Conservation (phyloP, 2,797 vertebrate species). For the Synanceia verrucosa region DNA sequence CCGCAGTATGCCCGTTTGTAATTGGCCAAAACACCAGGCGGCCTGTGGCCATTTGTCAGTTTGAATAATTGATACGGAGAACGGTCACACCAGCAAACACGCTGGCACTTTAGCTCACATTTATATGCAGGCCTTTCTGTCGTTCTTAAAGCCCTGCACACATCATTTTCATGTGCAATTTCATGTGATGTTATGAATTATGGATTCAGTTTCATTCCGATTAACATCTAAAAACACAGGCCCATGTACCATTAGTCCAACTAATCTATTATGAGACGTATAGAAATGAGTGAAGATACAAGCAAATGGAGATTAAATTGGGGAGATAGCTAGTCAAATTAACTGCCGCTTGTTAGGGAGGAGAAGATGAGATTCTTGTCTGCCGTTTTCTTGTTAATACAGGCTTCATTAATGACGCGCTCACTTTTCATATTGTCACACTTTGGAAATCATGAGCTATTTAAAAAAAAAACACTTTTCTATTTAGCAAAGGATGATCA, state of each 20-base stretch:
- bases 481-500: conserved; percentile 49
- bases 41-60: conserved; percentile 80
- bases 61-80: conserved; percentile 82
- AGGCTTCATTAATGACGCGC: conserved; percentile 66
- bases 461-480: conserved; percentile 23
- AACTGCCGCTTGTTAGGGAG: conserved; percentile 74
- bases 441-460: conserved; percentile 50
- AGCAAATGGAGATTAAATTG: conserved; percentile 73
- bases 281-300: conserved; percentile 73
- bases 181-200: conserved; percentile 56
- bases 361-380: conserved; percentile 77
- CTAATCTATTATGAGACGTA: conserved; percentile 75
- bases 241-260: conserved; percentile 66
- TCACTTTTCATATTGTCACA: conserved; percentile 60
- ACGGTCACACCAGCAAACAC: conserved; percentile 64
- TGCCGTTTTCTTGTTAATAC: conserved; percentile 60
- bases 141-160: conserved; percentile 8
- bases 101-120: conserved; percentile 52
- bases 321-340: conserved; percentile 75
- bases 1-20: conserved; percentile 77
- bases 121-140: conserved; percentile 40
- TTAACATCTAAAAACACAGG: conserved; percentile 72
- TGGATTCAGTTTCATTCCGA: conserved; percentile 61
- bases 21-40: conserved; percentile 79
- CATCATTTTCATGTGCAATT: conserved; percentile 20